Evolutionary conservation across 2,888 invertebrate genomes (phyloP).

Genomic region (Galeopsomyia nigrocyanea): DNA sequence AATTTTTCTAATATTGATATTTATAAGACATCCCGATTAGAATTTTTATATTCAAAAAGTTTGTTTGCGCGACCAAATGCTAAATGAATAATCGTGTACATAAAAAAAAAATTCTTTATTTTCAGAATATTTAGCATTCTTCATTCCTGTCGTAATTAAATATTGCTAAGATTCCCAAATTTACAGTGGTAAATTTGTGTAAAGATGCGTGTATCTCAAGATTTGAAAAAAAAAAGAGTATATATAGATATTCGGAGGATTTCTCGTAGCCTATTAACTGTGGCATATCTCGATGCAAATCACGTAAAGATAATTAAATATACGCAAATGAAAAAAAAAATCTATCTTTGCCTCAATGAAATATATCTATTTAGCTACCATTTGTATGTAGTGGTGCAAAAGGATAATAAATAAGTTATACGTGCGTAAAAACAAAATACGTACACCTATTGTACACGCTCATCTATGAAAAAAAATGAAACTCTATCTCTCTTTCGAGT

Average conservation of each 20-base stretch:
- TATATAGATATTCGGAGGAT: slow-evolving; percentile 13
- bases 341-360: slow-evolving; percentile 16
- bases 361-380: slow-evolving; percentile 25
- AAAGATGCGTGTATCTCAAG: slow-evolving; percentile 13
- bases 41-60: not conserved
- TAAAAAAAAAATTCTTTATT: slow-evolving; percentile 35
- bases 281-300: slow-evolving; percentile 30
- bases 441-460: slow-evolving; percentile 5
- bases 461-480: slow-evolving; percentile 10
- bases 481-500: slow-evolving; percentile 11
- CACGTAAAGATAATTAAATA: not conserved
- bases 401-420: not conserved
- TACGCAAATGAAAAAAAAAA: slow-evolving; percentile 9
- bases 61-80: not conserved
- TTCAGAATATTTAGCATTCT: slow-evolving; percentile 39
- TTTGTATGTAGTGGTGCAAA: not conserved
- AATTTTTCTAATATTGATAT: not conserved
- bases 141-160: slow-evolving; percentile 23
- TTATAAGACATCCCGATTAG: not conserved
- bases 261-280: slow-evolving; percentile 15
- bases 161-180: not conserved
- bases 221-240: not conserved
- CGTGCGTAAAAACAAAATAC: not conserved
- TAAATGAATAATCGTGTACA: slow-evolving; percentile 29
- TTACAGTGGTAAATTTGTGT: slow-evolving; percentile 21